A percentile compares a stretch with the other conserved stretches of the same genome.
phyloP scores from a whole-genome alignment of 1,140 invertebrate genomes.

The Drosophila repleta region DNA sequence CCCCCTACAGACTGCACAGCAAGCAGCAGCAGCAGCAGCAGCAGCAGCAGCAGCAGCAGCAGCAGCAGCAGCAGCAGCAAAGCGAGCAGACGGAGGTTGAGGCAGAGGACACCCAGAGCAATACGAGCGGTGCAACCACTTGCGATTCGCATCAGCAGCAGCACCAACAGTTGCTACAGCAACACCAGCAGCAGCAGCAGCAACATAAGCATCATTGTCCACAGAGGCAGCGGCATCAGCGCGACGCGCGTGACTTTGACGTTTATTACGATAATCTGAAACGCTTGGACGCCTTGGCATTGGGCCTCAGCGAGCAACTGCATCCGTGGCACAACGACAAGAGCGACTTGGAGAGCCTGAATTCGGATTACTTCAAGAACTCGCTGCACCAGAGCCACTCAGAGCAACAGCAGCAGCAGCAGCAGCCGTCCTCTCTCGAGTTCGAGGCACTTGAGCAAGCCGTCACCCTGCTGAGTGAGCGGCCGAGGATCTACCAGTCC shows the following conservation, averaged over 20 bases:
- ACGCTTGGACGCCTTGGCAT: constrained; percentile 76
- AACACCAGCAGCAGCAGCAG: constrained; percentile 34
- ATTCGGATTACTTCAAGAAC: constrained; percentile 88
- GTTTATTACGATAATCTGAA: constrained; percentile 83
- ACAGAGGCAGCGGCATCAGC: constrained; percentile 29
- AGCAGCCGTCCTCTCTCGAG: constrained; percentile 66
- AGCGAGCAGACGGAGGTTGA: constrained; percentile 40
- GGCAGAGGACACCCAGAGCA: constrained; percentile 59
- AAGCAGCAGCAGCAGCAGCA: constrained; percentile 50
- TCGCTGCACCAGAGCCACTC: constrained; percentile 76
- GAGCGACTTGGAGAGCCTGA: constrained; percentile 87
- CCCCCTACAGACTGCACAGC: constrained; percentile 60
- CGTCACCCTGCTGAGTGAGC: constrained; percentile 59
- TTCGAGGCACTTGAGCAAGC: constrained; percentile 71
- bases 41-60: constrained; percentile 35
- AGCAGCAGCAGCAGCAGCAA: constrained; percentile 38
- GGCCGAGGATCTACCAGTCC: constrained; percentile 76
- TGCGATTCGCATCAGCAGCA: constrained; percentile 75
- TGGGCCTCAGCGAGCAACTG: constrained; percentile 71
- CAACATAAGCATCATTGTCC: constrained; percentile 27
- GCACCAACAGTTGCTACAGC: constrained; percentile 42
- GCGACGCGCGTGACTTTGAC: constrained; percentile 71
- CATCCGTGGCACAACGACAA: constrained; percentile 83
- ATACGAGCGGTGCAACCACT: constrained; percentile 61
- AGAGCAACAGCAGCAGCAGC: constrained; percentile 47